Evolutionary conservation across 1,140 invertebrate species (phyloP), one percentile per base, ranked within the genome.

Genomic region (Bombus vancouverensis): DNA sequence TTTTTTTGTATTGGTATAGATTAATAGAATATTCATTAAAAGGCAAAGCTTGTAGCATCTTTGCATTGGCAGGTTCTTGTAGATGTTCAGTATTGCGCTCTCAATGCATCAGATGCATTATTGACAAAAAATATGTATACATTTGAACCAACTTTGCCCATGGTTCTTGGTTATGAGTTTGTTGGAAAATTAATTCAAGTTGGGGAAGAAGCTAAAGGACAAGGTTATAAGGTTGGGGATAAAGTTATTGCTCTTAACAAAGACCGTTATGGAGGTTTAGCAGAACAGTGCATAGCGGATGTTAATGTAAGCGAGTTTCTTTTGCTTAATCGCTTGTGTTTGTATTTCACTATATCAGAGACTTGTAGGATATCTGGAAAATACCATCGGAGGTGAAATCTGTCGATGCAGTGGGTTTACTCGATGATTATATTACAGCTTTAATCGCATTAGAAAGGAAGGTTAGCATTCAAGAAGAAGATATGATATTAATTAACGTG

Each of bases 81-180:
- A 39, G 94, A 95, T 81, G 95, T 96, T 22, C 93, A 96, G 86
- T 95, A 95, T 74, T 96, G 96, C 91, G 95, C 96, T 32, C 92
- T 97, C n/a, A 97, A 97, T 93, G 95, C 95, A 78, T 94, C 96
- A 9, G 96, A 97, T 93, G 91, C 95, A 57, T 91, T 96, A 34
- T 92, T 96, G 73, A 94, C 92, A 83, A 90, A 94, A 87, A 96
- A 96, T 81, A 91, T 94, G 66, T 95, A 96, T 87, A 94, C 95
- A 73, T 91, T 91, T 6, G 91, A 95, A 85, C 93, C 94, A 12
- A 92, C 91, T 62, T 92, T 96, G 77, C 96, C 96, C 37, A 95
- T 95, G 88, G 91, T 96, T 32, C 95, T 96, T 42, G 96, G 96
- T 25, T 96, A 96, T 93, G 96, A 97, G 92, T 76, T 96, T 44